phyloP scores from a whole-genome alignment of 2,888 invertebrate genomes.

The Scaptomyza parva region DNA sequence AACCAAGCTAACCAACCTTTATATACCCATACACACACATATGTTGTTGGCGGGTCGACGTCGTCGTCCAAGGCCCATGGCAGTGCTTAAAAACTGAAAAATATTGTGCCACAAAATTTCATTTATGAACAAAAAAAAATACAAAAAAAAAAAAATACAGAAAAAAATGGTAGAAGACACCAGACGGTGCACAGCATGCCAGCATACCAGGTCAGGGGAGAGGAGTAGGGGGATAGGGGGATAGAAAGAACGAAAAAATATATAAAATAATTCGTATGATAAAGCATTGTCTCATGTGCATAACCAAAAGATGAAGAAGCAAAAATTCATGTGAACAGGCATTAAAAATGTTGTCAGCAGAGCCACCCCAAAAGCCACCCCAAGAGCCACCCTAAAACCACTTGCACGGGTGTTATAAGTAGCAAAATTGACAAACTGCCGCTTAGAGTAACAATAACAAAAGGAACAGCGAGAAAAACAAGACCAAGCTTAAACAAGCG shows the following conservation, averaged over 20 bases:
- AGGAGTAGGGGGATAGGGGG: not conserved
- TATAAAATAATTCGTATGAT: slow-evolving; percentile 22
- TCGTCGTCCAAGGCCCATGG: slow-evolving; percentile 29
- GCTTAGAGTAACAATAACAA: slow-evolving; percentile 36
- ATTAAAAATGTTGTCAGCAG: slow-evolving; percentile 44
- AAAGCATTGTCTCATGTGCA: slow-evolving; percentile 75
- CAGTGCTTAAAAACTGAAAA: slow-evolving; percentile 61
- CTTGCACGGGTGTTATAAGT: slow-evolving; percentile 47
- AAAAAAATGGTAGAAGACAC: slow-evolving; percentile 12
- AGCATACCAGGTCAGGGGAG: slow-evolving; percentile 14
- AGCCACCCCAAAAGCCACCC: slow-evolving; percentile 3
- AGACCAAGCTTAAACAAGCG: slow-evolving; percentile 19
- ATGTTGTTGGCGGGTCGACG: slow-evolving; percentile 3
- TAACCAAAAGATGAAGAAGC: slow-evolving; percentile 33
- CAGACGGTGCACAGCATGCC: slow-evolving; percentile 28
- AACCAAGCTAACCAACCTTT: not conserved
- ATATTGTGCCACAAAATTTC: slow-evolving; percentile 73
- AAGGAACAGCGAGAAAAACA: not conserved
- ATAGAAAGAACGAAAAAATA: slow-evolving; percentile 1
- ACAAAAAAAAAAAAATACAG: slow-evolving; percentile 11
- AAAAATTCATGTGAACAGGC: slow-evolving; percentile 53
- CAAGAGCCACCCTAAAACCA: not conserved
- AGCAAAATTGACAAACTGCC: slow-evolving; percentile 72
- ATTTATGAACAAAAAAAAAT: slow-evolving; percentile 69
- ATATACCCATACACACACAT: not conserved